A percentile compares a stretch with the other conserved stretches of the same genome.
Evolutionary conservation across 2,113 vertebrate species (phyloP).

Genomic region (Pagrus major): DNA sequence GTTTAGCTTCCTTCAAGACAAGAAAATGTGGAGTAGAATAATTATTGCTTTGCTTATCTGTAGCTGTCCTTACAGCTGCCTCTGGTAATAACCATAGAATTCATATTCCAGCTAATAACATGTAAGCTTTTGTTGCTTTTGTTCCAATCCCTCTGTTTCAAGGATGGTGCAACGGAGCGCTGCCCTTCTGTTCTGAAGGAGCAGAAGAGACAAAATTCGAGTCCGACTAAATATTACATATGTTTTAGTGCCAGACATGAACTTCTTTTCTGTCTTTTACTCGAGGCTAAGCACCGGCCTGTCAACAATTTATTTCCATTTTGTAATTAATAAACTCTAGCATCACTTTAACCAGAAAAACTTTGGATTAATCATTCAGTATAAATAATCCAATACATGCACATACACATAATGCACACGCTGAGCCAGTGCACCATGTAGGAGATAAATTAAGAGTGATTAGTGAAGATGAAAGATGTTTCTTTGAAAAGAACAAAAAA

Average conservation of each 20-base stretch:
- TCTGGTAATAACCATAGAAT: slow-evolving; percentile 46
- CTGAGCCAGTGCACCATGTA: too few species aligned
- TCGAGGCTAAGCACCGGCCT: background rate
- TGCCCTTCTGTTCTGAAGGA: slow-evolving; percentile 11
- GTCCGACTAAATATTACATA: slow-evolving; percentile 4
- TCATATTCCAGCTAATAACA: slow-evolving; percentile 52
- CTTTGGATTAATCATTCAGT: background rate
- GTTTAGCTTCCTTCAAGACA: slow-evolving; percentile 47
- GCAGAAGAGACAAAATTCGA: slow-evolving; percentile 11
- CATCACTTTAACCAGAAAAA: background rate
- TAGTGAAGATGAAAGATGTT: background rate
- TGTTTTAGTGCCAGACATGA: slow-evolving; percentile 19
- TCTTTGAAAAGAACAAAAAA: background rate
- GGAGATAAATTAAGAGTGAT: background rate
- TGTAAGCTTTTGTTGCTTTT: slow-evolving; percentile 46
- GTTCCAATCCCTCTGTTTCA: slow-evolving; percentile 37
- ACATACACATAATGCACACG: too few species aligned
- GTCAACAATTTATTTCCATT: slow-evolving; percentile 5
- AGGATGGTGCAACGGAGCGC: background rate
- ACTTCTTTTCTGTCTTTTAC: background rate
- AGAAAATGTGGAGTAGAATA: slow-evolving; percentile 59
- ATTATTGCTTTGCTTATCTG: slow-evolving; percentile 68
- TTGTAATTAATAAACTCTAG: slow-evolving; percentile 7
- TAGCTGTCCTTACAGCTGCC: slow-evolving; percentile 53
- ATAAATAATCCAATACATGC: background rate